Conservation (phyloP, 1,140 invertebrate species). For the Lasaia peninsularis region DNA sequence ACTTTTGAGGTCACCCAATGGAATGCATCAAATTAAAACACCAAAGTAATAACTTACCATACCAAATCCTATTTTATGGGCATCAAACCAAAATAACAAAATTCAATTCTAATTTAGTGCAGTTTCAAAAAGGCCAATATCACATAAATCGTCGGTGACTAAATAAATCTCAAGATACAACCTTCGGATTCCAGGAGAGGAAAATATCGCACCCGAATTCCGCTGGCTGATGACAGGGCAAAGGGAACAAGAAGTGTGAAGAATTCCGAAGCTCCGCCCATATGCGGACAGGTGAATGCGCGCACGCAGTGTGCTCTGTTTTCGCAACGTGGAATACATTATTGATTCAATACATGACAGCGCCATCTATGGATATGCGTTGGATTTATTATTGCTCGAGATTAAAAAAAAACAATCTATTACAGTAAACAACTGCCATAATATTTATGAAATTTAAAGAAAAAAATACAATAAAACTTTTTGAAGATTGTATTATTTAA, state of each 20-base stretch:
- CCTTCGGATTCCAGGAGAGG: conserved; percentile 60
- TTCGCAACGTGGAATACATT: conserved; percentile 58
- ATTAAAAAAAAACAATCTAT: too few species aligned
- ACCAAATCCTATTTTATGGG: too few species aligned
- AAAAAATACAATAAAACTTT: too few species aligned
- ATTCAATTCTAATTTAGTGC: not conserved
- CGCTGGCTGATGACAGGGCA: conserved; percentile 47
- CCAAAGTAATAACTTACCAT: too few species aligned
- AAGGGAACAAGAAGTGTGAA: conserved; percentile 48
- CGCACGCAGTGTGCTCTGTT: conserved; percentile 56
- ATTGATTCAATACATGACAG: conserved; percentile 7
- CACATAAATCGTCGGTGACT: conserved; percentile 46
- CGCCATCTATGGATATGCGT: not conserved
- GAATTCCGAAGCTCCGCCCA: conserved; percentile 45
- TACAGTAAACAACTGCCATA: too few species aligned
- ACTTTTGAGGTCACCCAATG: too few species aligned
- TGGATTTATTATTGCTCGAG: not conserved
- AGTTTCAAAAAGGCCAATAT: not conserved
- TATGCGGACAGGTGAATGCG: conserved; percentile 68
- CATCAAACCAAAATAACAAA: not conserved
- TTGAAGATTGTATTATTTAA: too few species aligned
- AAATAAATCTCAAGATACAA: conserved; percentile 32
- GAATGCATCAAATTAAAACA: too few species aligned
- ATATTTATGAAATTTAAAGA: too few species aligned
- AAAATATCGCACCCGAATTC: conserved; percentile 74